Evolutionary conservation across 2,888 invertebrate species (phyloP), one percentile per base, ranked within the genome.

Genomic region (Thelaira solivaga): DNA sequence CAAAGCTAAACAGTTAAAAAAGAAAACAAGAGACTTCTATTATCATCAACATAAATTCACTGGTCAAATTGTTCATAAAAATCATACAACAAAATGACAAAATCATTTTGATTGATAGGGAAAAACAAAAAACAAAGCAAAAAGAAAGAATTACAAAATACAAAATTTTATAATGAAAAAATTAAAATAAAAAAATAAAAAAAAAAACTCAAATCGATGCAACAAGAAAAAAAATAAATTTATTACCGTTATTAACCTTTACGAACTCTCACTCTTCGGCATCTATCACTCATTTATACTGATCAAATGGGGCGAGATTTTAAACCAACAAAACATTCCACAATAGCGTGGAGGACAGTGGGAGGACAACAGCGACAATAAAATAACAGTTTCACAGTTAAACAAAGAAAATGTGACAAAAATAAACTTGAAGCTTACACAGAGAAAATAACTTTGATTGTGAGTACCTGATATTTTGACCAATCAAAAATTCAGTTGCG

Each of bases 241-340:
- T 78, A 78, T 78, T 74, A 74, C 74, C 74, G 69, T 74, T 78
- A 78, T 78, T 78, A 78, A 78, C 78, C 78, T 78, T 78, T 65
- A 65, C 74, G 78, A 78, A 78, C 78, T 78, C 78, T 71, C 78
- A 78, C 78, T 78, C 74, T 74, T 71, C 74, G 47, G 74, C 69
- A 72, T 64, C 64, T 39, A 72, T 72, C 62, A 64, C 72, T 78
- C 69, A 74, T 65, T 78, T 65, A 55, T 20, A 55, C 61, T 61
- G 78, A 65, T 65, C 74, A 74, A 78, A 64, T 59, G 57, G 62
- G 78, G 69, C 65, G 59, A 78, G 62, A 62, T 61, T 34, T 69
- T 49, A 73, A 73, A 45, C 34, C 74, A 67, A 45, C 34, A 45
- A 36, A 43, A 57, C 18, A 67, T 47, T 45, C 24, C 36, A 29